phyloP scores from a whole-genome alignment of 1,140 invertebrate species.

The Conopomorpha cramerella region DNA sequence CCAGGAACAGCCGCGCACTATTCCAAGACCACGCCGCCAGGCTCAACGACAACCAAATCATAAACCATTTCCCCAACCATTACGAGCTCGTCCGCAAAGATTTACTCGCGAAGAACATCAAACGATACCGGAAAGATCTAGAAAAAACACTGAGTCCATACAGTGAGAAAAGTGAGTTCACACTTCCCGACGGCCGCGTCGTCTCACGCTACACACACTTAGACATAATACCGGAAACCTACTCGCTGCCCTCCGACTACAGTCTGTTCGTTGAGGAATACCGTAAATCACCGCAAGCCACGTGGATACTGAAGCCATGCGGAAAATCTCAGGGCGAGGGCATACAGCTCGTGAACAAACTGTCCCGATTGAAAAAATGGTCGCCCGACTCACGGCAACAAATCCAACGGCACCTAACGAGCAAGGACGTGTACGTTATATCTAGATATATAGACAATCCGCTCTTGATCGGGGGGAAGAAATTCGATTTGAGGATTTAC shows the following conservation, averaged over 20 bases:
- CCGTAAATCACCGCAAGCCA: constrained; percentile 82
- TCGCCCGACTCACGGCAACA: constrained; percentile 74
- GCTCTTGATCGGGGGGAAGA: constrained; percentile 84
- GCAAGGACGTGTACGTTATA: constrained; percentile 87
- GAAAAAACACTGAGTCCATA: constrained; percentile 63
- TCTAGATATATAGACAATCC: constrained; percentile 86
- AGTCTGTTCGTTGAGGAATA: constrained; percentile 95
- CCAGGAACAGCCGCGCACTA: constrained; percentile 1
- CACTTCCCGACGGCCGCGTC: background rate
- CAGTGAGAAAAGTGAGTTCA: background rate
- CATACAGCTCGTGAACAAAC: constrained; percentile 82
- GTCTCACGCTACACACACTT: background rate
- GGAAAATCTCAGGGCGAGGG: constrained; percentile 83
- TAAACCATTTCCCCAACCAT: constrained; percentile 7
- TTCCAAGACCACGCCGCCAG: background rate
- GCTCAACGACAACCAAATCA: constrained; percentile 5
- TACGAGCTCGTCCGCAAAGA: constrained; percentile 4
- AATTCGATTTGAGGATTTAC: constrained; percentile 83
- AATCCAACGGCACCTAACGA: constrained; percentile 73
- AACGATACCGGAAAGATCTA: constrained; percentile 84
- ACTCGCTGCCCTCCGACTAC: constrained; percentile 88
- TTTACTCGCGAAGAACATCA: constrained; percentile 69
- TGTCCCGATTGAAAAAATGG: constrained; percentile 82
- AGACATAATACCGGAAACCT: constrained; percentile 77
- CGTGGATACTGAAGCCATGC: constrained; percentile 95